Evolutionary conservation across 2,888 invertebrate species (phyloP), one percentile per base, ranked within the genome.

Genomic region (Mimachlamys varia): DNA sequence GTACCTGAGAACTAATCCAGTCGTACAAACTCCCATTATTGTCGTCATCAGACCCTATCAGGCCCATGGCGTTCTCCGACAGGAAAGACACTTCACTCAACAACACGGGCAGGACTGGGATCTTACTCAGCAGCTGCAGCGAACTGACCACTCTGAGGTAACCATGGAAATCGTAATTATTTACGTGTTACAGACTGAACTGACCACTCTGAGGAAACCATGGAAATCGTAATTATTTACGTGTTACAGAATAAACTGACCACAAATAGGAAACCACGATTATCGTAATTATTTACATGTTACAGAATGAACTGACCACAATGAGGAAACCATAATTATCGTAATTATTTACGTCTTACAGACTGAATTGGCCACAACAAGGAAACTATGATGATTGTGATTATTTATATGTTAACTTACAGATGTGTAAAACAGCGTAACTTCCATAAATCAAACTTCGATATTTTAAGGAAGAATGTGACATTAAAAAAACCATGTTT

Each of bases 1-100:
- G 89, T 88, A 96, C 96, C 95, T 98, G 98, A 7, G 98, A 98
- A 49, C 98, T 97, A 91, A 99, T 98, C 99, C 99, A 99, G 94
- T 98, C 98, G 91, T 98, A 97, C 62, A 99, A 97, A 49, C 98
- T 98, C 0, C 97, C 91, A 89, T 55, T 76, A n/a, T 89, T 33
- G 37, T 87, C 88, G 76, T 58, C 49, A 22, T 90, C 89, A 33
- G 76, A 76, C 22, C 76, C 76, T 13, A 22, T 87, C 55, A 22
- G 90, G 88, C 12, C 55, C 38, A 27, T 50, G 88, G 88, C n/a
- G 7, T n/a, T 0, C 88, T 88, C 88, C 3, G 50, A 15, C 33
- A 76, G 76, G 33, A 22, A 76, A 2, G 76, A 76, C 27, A 76
- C 76, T 27, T 17, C 50, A 33, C 38, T 33, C 33, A 76, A 76